Percentiles rank a stretch among this genome's conserved stretches.
Conservation (phyloP, 2,888 invertebrate species). For the Heteromurus nitidus region DNA sequence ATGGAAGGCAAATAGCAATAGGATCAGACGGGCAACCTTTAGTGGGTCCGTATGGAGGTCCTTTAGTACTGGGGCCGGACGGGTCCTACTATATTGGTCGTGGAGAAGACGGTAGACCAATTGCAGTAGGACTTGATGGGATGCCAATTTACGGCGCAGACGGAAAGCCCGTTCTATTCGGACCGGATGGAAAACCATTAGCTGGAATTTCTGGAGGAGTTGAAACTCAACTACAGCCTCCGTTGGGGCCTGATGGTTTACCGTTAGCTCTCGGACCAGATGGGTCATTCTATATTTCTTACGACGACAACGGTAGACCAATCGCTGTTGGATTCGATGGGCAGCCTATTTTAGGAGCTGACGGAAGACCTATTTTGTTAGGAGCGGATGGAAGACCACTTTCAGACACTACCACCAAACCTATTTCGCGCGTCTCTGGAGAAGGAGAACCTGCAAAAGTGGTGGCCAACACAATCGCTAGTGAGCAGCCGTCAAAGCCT, state of each 20-base stretch:
- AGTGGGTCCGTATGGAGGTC: too few species aligned
- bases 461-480: not conserved
- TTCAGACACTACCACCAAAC: not conserved
- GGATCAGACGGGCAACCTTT: not conserved
- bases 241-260: not conserved
- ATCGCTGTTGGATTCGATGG: not conserved
- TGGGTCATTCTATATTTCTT: not conserved
- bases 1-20: not conserved
- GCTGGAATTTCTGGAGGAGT: not conserved
- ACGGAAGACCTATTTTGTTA: not conserved
- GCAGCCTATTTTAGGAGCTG: not conserved
- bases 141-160: not conserved
- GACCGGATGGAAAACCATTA: not conserved
- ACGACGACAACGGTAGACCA: not conserved
- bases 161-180: not conserved
- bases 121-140: not conserved
- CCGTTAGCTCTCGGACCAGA: not conserved
- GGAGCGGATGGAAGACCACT: not conserved
- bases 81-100: too few species aligned
- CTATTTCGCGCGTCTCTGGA: not conserved
- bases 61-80: not conserved
- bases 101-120: not conserved
- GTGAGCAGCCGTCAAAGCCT: too few species aligned
- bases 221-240: not conserved
- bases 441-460: not conserved